Conservation (phyloP, 2,113 vertebrate species). For the Scophthalmus maximus region DNA sequence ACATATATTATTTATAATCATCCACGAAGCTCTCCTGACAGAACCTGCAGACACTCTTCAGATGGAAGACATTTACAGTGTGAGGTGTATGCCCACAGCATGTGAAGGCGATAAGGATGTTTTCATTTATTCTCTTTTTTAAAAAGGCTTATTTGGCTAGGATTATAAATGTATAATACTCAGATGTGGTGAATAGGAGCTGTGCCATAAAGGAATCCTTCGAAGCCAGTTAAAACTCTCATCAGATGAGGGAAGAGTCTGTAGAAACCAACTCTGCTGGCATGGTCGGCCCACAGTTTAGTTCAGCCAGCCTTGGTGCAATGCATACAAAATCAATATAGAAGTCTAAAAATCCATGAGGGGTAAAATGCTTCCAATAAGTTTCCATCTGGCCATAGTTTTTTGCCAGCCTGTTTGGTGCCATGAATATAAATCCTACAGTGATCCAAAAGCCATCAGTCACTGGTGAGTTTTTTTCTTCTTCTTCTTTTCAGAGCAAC, state of each 20-base stretch:
- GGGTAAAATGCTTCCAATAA: conserved; percentile 58
- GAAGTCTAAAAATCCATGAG: conserved; percentile 55
- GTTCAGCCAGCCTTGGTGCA: conserved; percentile 41
- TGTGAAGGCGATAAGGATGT: not conserved
- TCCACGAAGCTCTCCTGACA: conserved; percentile 5
- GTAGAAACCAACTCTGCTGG: conserved; percentile 19
- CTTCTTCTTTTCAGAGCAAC: conserved; percentile 11
- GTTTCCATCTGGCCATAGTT: conserved; percentile 40
- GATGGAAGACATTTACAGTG: conserved; percentile 3
- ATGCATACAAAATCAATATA: conserved; percentile 62
- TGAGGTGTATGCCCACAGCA: not conserved
- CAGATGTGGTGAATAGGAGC: not conserved
- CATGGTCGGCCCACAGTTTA: conserved; percentile 32
- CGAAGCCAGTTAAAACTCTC: no score
- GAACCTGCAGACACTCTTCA: not conserved
- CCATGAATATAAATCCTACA: conserved; percentile 32
- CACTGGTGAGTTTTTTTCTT: conserved; percentile 11
- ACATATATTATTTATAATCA: conserved; percentile 26
- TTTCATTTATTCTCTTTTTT: no score
- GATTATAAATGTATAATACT: no score
- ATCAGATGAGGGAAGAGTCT: conserved; percentile 30
- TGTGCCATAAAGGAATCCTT: conserved; percentile 32
- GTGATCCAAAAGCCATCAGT: conserved; percentile 9
- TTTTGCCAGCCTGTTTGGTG: conserved; percentile 30
- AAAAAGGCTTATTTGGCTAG: no score